These are phyloP conservation scores for Montipora efflorescens DNA, from an alignment of 64 coral and sea anemone genomes.

Conservation along the genomic window DNA sequence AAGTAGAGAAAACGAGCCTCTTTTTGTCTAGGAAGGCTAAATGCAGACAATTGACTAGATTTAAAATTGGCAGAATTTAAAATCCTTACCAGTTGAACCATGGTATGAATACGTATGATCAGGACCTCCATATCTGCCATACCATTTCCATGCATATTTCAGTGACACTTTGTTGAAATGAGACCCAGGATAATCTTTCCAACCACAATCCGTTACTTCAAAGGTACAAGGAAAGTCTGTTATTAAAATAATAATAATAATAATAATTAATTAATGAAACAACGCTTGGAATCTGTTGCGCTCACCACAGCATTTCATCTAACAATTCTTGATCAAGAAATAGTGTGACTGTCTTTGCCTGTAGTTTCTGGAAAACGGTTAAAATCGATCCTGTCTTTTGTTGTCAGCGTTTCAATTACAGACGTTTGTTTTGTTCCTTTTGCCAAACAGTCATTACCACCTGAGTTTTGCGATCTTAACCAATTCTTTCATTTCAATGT, in stretches of 20 bases:
- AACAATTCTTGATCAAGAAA: too few species aligned
- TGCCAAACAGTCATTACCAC: too few species aligned
- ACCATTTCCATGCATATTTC: neutral
- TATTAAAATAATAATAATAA: neutral
- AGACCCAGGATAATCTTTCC: slow-evolving; percentile 23
- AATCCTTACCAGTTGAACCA: neutral
- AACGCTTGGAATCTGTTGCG: neutral
- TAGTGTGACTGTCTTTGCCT: too few species aligned
- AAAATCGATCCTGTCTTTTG: too few species aligned
- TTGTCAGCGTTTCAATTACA: too few species aligned
- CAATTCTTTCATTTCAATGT: neutral
- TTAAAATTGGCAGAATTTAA: neutral
- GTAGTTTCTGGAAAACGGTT: too few species aligned
- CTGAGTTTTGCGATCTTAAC: neutral
- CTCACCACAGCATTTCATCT: too few species aligned
- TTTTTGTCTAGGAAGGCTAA: neutral
- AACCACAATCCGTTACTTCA: neutral
- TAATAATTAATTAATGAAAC: neutral
- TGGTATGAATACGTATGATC: slow-evolving; percentile 14
- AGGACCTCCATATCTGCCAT: neutral
- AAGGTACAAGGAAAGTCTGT: slow-evolving; percentile 36
- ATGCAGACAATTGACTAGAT: neutral
- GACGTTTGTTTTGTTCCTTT: too few species aligned
- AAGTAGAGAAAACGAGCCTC: neutral
- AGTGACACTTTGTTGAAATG: neutral